A percentile compares a stretch with the other conserved stretches of the same genome.
phyloP scores from a whole-genome alignment of 2,113 vertebrate genomes.

The Prinia subflava region DNA sequence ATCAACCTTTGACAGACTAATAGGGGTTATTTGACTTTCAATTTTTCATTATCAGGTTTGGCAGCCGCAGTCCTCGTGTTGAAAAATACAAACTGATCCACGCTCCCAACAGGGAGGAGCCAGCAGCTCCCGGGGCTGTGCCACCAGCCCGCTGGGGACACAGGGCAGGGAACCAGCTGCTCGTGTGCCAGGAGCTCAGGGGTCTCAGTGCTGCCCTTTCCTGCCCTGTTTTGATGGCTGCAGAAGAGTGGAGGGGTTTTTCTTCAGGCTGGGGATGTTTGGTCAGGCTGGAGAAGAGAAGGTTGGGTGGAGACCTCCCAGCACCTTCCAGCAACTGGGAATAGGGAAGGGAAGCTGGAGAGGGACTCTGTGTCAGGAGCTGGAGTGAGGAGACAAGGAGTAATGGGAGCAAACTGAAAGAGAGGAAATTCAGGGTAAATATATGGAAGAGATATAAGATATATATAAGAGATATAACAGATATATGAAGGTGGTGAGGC shows the following conservation, averaged over 20 bases:
- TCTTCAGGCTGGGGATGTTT: background rate
- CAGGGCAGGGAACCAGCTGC: background rate
- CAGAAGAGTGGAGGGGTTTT: background rate
- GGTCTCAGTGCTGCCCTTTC: background rate
- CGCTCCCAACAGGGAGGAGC: background rate
- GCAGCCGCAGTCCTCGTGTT: conserved; percentile 4
- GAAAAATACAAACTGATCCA: conserved; percentile 9
- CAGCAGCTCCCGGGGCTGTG: background rate
- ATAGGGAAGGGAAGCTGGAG: too few relatives aligned
- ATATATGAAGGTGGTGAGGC: background rate
- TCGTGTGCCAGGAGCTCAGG: background rate
- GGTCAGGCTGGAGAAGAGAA: background rate
- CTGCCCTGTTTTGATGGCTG: background rate
- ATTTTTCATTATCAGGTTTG: conserved; percentile 65
- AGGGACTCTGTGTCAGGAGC: background rate
- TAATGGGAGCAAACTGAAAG: background rate
- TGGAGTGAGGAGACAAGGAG: background rate
- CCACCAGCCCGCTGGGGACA: background rate
- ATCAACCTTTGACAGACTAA: conserved; percentile 69
- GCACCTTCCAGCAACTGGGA: background rate
- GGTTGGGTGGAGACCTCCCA: background rate
- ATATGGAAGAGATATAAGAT: background rate
- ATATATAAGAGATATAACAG: background rate
- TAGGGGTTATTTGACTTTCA: conserved; percentile 70
- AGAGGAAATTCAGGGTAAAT: background rate